Evolutionary conservation across 2,797 vertebrate genomes (phyloP), one percentile per base, ranked within the genome.

Genomic region (Eulemur coronatus): DNA sequence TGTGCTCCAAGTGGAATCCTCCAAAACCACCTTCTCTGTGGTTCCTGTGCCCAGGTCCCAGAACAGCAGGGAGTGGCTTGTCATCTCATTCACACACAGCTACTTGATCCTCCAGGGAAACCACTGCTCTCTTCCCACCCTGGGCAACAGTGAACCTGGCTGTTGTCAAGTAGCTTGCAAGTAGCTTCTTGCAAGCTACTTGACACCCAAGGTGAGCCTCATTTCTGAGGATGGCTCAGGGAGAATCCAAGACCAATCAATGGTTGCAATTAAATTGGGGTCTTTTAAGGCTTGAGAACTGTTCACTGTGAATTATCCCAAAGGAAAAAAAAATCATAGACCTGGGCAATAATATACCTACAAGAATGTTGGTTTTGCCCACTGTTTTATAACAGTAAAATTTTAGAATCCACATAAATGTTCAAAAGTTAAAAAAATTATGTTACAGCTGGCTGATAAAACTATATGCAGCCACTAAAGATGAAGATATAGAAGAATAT

Each of bases 81-180:
- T 48, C 76, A 85, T 95, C 84, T 95, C 67, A 46, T 90, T 87
- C 92, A 33, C 80, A 82, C 26, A 2, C 5, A 28, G 6, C 59
- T 63, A 1, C 79, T 41, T 89, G 85, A 48, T 89, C 84, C 67
- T 96, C 96, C 55, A 22, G 84, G 55, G 46, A 97, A 69, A 73
- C 41, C 26, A 70, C 89, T 80, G 57, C 57, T 59, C 33, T 85
- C 24, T 61, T 97, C 85, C 43, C 61, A 41, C 43, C 88, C 7
- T 12, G 24, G 84, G 14, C 1, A 3, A 89, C 33, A 96, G 48
- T 41, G 89, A 91, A 85, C 30, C 69, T 35, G 75, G 82, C 26
- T 81, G 24, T 35, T 24, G 28, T 50, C 0, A 30, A 93, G 69
- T 1, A 11, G 55, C 75, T 94, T 61, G 7, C 80, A 82, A 95